Base-by-base conservation (phyloP, 2,888 invertebrate species). In the Rhingia rostrata region DNA sequence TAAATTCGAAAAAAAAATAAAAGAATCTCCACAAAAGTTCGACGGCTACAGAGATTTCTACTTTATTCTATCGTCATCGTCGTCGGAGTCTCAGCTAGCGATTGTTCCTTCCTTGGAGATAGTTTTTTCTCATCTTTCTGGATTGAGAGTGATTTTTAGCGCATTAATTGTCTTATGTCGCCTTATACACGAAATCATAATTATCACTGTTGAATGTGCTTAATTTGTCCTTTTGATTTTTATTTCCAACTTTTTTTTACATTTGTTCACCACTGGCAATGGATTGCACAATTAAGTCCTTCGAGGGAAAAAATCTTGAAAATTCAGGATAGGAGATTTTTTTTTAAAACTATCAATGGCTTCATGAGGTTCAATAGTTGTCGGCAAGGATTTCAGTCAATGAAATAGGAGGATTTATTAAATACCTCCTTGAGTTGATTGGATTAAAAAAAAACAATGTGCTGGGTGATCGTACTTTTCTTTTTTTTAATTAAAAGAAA, bases 151-250 rank as follows among this genome's bases (percentile, higher is more conserved):
- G 53, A 72, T 54, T 47, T 39, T 33, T 47, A 41, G 30, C 47
- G 45, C 39, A 72, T 77, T 72, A 82, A 82, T 82, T 77, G 77
- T 54, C 61, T 70, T 64, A 67, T 53, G 66, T 64, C 67, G 49
- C 67, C 56, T 74, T 69, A 56, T 54, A 56, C 67, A 63, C 63
- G 66, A 51, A 74, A 81, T 81, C 45, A 56, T 74, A 81, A 75
- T 75, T 74, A 77, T 75, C 60, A 66, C 63, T 80, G 64, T 60
- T 41, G 43, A 66, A 66, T 60, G 51, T 66, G 32, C 53, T 70
- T 54, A 72, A 64, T 58, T 70, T 66, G 33, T 60, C 37, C 35
- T 45, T 10, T 22, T 39, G 33, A 56, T 12, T 39, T 56, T 30
- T 12, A 14, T 30, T 63, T 22, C 22, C 22, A 22, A 22, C 22